Conservation (phyloP, 2,113 vertebrate species). For the Rhinolophus sinicus region DNA sequence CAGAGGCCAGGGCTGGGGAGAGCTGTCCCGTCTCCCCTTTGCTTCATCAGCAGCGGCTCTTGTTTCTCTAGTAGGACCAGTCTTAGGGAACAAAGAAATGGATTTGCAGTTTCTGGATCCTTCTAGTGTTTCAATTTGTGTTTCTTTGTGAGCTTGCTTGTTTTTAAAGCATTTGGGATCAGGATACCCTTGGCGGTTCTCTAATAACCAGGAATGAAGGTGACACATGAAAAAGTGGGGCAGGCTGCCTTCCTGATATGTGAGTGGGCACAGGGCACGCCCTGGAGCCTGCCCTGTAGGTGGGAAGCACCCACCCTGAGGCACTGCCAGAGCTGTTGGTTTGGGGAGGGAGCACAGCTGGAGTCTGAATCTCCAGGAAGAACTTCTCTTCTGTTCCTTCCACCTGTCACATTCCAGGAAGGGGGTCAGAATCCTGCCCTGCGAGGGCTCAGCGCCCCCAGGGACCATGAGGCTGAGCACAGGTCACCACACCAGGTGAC, state of each 20-base stretch:
- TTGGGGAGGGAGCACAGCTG: too few relatives aligned
- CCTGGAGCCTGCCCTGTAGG: not conserved
- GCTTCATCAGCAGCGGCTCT: too few relatives aligned
- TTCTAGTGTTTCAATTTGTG: not conserved
- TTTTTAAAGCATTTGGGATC: not conserved
- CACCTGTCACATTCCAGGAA: not conserved
- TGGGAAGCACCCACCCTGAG: not conserved
- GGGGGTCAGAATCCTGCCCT: not conserved
- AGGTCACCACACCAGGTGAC: too few relatives aligned
- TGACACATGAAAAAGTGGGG: not conserved
- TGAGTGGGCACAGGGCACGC: not conserved
- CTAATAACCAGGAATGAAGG: not conserved
- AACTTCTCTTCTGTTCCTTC: not conserved
- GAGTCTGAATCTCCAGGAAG: not conserved
- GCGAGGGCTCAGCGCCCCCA: not conserved
- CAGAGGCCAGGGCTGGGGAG: not conserved
- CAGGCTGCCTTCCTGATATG: not conserved
- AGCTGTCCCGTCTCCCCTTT: too few relatives aligned
- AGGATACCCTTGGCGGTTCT: not conserved
- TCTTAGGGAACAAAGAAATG: too few relatives aligned
- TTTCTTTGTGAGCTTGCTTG: not conserved
- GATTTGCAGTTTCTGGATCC: not conserved
- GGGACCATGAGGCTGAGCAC: too few relatives aligned
- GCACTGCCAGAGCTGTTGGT: accelerated
- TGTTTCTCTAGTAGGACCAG: too few relatives aligned